Conservation (phyloP, 2,113 vertebrate genomes). For the Trachemys scripta region DNA sequence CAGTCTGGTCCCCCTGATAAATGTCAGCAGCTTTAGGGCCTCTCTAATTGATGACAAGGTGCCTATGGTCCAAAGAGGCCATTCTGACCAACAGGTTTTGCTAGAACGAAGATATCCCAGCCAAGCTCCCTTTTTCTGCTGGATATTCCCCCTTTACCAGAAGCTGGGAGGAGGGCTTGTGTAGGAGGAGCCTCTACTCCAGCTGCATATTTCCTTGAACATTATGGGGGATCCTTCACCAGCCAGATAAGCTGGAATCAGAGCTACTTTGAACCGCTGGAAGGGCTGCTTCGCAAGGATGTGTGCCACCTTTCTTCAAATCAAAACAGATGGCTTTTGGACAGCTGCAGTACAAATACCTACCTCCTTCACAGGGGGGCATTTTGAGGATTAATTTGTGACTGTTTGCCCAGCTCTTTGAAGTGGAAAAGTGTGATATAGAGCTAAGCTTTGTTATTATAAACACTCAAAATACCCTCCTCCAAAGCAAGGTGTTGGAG, state of each 20-base stretch:
- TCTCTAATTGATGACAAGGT: neutral
- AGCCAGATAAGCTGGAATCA: neutral
- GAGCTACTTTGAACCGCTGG: neutral
- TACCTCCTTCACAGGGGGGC: neutral
- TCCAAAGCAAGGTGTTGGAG: neutral
- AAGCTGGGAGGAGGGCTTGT: neutral
- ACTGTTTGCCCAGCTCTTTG: neutral
- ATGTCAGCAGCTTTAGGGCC: neutral
- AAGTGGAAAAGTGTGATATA: neutral
- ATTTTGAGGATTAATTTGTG: neutral
- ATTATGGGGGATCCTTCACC: neutral
- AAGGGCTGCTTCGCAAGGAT: rapidly evolving
- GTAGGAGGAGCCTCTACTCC: neutral
- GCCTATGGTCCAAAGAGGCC: neutral
- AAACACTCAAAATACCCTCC: neutral
- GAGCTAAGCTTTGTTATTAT: rapidly evolving
- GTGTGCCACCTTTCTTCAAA: neutral
- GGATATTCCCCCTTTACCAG: too few relatives aligned
- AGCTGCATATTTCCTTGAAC: neutral
- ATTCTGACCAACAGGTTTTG: neutral
- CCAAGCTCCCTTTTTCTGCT: neutral
- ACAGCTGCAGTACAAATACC: neutral
- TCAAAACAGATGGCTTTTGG: neutral
- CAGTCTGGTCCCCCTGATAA: neutral
- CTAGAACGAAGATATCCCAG: neutral